Evolutionary conservation across 2,113 vertebrate genomes (phyloP).

Genomic region (Osmerus mordax): DNA sequence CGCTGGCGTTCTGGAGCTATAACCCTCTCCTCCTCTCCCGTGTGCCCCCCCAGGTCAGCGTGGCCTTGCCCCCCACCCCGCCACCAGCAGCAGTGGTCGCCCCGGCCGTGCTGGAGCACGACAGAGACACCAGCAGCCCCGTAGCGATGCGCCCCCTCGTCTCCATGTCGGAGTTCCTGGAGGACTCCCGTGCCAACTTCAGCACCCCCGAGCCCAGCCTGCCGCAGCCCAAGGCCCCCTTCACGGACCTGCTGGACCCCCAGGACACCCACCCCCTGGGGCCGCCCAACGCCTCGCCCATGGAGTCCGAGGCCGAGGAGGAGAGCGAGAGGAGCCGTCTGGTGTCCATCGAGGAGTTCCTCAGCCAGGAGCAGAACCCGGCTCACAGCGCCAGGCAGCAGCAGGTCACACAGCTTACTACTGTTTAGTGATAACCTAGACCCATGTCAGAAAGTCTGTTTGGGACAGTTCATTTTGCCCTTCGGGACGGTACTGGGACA

Average conservation of each 20-base stretch:
- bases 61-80: constrained; percentile 33
- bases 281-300: constrained; percentile 57
- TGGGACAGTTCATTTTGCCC: too few species aligned
- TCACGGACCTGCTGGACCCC: constrained; percentile 49
- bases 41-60: constrained; percentile 41
- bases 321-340: constrained; percentile 65
- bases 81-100: constrained; percentile 1
- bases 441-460: too few species aligned
- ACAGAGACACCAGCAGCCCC: constrained; percentile 60
- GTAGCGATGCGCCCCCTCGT: constrained; percentile 58
- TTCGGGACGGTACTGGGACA: too few species aligned
- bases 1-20: neutral
- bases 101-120: constrained; percentile 42
- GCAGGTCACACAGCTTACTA: constrained; percentile 45
- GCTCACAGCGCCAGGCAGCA: constrained; percentile 23
- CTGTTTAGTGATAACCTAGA: too few species aligned
- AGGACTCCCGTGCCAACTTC: constrained; percentile 65
- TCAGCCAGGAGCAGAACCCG: constrained; percentile 60
- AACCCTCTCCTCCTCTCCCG: neutral
- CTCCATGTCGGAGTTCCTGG: constrained; percentile 72
- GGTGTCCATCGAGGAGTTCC: constrained; percentile 76
- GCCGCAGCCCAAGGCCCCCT: constrained; percentile 41
- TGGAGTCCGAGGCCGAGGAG: constrained; percentile 70
- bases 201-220: constrained; percentile 51
- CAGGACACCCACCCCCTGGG: constrained; percentile 50